Base-by-base conservation (phyloP, 2,797 vertebrate species). In the Hippopotamyrus pictus region DNA sequence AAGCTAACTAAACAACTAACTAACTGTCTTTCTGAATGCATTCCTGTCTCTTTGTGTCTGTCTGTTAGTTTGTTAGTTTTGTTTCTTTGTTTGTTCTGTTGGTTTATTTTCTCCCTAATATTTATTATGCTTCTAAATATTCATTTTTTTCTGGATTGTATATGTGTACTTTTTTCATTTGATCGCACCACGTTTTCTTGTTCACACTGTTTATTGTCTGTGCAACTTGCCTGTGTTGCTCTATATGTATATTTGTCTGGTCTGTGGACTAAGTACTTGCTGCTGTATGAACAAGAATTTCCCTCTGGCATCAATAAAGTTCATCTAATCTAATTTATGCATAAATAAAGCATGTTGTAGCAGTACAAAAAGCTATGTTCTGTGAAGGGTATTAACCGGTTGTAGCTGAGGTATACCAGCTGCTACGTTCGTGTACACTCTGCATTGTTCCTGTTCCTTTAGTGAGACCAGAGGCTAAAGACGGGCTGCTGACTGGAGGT, bases 401-500 rank as follows among this genome's bases (percentile, higher is more conserved):
- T 29, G 62, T 69, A 69, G 62, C 25, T 69, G 62, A 29, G 62
- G 25, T 69, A 5, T 3, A 29, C 9, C 25, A 12, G 62, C 62
- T 65, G 62, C 9, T 29, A 29, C 8, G 0, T 65, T 29, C 9
- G 0, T 11, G 3, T 69, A 4, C 62, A 69, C 25, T 5, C 62
- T 1, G 11, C 62, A 69, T 33, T 69, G 8, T 69, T 12, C 62
- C 62, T 11, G 3, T 69, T 1, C 11, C 25, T 19, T 79, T 79
- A 44, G 73, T 44, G 37, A 79, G 37, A 37, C 14, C 37, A 37
- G 51, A n/a, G 19, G 7, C 51, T 90, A 90, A 88, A 62, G 19
- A 17, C 3, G 89, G 88, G 89, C 89, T 82, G 50, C 62, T 73
- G 88, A 46, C 44, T 89, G 87, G 83, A 44, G 86, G 44, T 76